Conservation (phyloP, 35 echinoderm and acorn worm genomes). For the Chiridota heheva region DNA sequence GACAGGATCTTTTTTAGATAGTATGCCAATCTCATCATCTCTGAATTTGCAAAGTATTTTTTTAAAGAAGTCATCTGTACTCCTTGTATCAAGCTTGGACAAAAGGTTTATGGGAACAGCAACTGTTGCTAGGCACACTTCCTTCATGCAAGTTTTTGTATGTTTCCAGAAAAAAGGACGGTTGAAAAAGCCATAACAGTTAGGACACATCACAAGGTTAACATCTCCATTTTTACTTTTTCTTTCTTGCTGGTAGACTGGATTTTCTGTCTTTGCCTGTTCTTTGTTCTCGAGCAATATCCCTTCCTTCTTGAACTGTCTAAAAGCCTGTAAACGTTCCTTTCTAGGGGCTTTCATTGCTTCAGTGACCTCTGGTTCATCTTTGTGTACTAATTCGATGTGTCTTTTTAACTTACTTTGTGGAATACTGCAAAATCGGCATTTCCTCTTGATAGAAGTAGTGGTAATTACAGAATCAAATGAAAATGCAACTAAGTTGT, state of each 20-base stretch:
- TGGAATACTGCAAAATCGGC: slow-evolving; percentile 31
- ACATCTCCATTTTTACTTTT: neutral
- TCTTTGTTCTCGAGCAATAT: slow-evolving; percentile 44
- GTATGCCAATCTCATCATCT: neutral
- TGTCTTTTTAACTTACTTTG: slow-evolving; percentile 35
- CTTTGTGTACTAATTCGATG: slow-evolving; percentile 30
- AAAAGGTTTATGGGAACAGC: neutral
- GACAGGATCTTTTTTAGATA: slow-evolving; percentile 22
- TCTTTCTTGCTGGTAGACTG: slow-evolving; percentile 28
- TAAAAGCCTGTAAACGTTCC: slow-evolving; percentile 16
- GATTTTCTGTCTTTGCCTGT: slow-evolving; percentile 22
- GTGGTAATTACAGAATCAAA: too few relatives aligned
- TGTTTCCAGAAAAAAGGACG: neutral
- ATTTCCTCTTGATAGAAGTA: too few relatives aligned
- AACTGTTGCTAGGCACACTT: neutral
- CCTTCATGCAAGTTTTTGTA: slow-evolving; percentile 9
- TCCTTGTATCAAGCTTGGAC: slow-evolving; percentile 8
- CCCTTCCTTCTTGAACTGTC: slow-evolving; percentile 30
- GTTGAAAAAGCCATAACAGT: slow-evolving; percentile 31
- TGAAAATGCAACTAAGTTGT: too few relatives aligned
- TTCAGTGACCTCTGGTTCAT: slow-evolving; percentile 11
- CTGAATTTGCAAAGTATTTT: slow-evolving; percentile 34
- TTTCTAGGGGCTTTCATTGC: slow-evolving; percentile 19
- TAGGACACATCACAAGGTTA: slow-evolving; percentile 36
- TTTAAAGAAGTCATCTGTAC: neutral